Conservation (phyloP, 2,888 invertebrate genomes). For the Drosophila paramelanica region DNA sequence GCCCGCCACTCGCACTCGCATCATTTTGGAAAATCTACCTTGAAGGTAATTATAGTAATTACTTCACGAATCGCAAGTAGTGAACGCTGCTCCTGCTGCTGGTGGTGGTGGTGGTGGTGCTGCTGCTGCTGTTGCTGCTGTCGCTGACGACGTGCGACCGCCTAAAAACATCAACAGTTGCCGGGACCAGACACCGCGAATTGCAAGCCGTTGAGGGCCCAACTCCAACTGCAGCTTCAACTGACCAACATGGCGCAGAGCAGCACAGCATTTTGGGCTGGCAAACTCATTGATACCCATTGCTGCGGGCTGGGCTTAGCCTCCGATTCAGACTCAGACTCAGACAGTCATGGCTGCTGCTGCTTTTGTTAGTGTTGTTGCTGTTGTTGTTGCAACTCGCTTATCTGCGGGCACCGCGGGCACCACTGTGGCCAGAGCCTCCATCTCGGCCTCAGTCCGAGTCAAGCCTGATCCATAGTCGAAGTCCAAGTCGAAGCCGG, state of each 20-base stretch:
- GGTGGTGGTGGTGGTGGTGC: slow-evolving; percentile 40
- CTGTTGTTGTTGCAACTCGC: slow-evolving; percentile 43
- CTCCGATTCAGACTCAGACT: slow-evolving; percentile 19
- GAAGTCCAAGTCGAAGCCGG: slow-evolving; percentile 27
- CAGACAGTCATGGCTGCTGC: slow-evolving; percentile 59
- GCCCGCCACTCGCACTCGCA: slow-evolving; percentile 69
- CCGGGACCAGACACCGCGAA: slow-evolving; percentile 65
- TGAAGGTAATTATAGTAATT: slow-evolving; percentile 84
- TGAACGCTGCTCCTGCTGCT: slow-evolving; percentile 67
- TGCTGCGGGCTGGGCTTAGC: slow-evolving; percentile 56
- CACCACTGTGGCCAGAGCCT: slow-evolving; percentile 38
- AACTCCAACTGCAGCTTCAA: slow-evolving; percentile 26
- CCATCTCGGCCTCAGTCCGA: slow-evolving; percentile 17
- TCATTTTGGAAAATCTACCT: slow-evolving; percentile 84
- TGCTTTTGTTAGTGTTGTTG: slow-evolving; percentile 30
- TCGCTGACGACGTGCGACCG: slow-evolving; percentile 81
- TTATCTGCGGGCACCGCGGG: slow-evolving; percentile 68
- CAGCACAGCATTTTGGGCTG: slow-evolving; percentile 50
- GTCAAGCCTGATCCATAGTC: slow-evolving; percentile 24
- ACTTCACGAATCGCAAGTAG: slow-evolving; percentile 84
- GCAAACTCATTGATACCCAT: slow-evolving; percentile 77
- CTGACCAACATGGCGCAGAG: slow-evolving; percentile 68
- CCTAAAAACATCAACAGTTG: slow-evolving; percentile 83
- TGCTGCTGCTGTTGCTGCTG: slow-evolving; percentile 38
- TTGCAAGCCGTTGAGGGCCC: slow-evolving; percentile 39